Evolutionary conservation across 1,140 invertebrate genomes (phyloP).

Genomic region (Thaumatotibia leucotreta): DNA sequence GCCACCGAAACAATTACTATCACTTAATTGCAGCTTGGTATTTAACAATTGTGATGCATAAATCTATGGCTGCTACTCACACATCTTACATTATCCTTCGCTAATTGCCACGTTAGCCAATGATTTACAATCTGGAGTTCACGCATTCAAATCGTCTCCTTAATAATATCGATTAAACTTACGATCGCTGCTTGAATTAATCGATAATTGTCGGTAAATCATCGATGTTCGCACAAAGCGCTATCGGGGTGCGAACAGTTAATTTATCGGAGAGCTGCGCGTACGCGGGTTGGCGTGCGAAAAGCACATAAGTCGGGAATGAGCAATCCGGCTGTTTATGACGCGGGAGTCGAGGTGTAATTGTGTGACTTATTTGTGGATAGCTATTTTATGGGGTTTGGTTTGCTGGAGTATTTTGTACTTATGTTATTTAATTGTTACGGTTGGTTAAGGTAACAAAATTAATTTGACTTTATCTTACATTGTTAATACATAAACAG

Average conservation of each 20-base stretch:
- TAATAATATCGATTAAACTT: slow-evolving; percentile 64
- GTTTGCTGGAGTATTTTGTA: not conserved
- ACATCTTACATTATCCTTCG: slow-evolving; percentile 27
- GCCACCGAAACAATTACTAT: not conserved
- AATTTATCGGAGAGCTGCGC: slow-evolving; percentile 60
- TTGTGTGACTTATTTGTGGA: slow-evolving; percentile 39
- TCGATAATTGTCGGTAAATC: slow-evolving; percentile 75
- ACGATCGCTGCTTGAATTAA: slow-evolving; percentile 74
- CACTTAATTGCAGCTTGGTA: not conserved
- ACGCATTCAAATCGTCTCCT: slow-evolving; percentile 39
- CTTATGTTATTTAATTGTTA: not conserved
- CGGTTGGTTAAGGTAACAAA: too few species aligned
- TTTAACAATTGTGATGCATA: not conserved
- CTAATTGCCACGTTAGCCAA: slow-evolving; percentile 31
- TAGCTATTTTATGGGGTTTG: not conserved
- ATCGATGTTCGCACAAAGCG: slow-evolving; percentile 67
- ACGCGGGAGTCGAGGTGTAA: slow-evolving; percentile 34
- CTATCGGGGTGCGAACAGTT: slow-evolving; percentile 64
- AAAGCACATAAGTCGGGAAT: slow-evolving; percentile 54
- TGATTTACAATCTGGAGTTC: slow-evolving; percentile 39
- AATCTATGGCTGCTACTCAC: not conserved
- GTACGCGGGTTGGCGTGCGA: slow-evolving; percentile 55
- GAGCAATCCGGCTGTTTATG: slow-evolving; percentile 58
- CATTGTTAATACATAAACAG: too few species aligned
- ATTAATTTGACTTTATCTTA: too few species aligned